Evolutionary conservation across 2,888 invertebrate genomes (phyloP), one percentile per base, ranked within the genome.

Genomic region (Hermaeophaga mercurialis): DNA sequence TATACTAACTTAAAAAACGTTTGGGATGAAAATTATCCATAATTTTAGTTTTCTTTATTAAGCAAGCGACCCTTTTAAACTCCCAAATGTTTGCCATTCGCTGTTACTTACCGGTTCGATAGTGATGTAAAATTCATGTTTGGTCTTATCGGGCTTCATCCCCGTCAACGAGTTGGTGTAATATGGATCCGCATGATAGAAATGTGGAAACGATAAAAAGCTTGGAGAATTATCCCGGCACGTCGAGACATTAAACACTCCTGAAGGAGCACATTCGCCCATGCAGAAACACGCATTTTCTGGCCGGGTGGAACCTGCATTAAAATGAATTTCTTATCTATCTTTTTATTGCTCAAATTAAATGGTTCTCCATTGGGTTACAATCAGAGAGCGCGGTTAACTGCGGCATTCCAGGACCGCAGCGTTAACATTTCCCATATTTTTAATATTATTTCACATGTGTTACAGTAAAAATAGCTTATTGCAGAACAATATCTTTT

Each of bases 201-300:
- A 93, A 76, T 94, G 93, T 0, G 94, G 93, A 67, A 89, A 84
- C 0, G 91, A 90, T 66, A 91, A 82, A 71, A 90, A 90, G 0
- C 88, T 86, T 0, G 94, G 94, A 0, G 91, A 88, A 11, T 88
- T 89, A 69, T 81, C 87, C 38, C 90, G 83, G 63, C 90, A 91
- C 0, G 87, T 79, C 0, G 89, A 88, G 12, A 90, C 84, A 75
- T 90, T 89, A 77, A 90, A 83, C 14, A 89, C 82, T 0, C 91
- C 91, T 1, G 85, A 81, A 54, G 89, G 89, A 1, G 80, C 79
- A 72, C 91, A 90, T 61, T 85, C 81, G 0, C 88, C 90, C 0
- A 87, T 88, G 73, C 90, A 91, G 77, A 83, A 91, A 66, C 91
- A 91, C 8, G 81, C 75, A 73, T 87, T 87, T 49, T 82, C 81